phyloP scores from a whole-genome alignment of 2,113 vertebrate genomes.

The Mesembrinibis cayennensis region DNA sequence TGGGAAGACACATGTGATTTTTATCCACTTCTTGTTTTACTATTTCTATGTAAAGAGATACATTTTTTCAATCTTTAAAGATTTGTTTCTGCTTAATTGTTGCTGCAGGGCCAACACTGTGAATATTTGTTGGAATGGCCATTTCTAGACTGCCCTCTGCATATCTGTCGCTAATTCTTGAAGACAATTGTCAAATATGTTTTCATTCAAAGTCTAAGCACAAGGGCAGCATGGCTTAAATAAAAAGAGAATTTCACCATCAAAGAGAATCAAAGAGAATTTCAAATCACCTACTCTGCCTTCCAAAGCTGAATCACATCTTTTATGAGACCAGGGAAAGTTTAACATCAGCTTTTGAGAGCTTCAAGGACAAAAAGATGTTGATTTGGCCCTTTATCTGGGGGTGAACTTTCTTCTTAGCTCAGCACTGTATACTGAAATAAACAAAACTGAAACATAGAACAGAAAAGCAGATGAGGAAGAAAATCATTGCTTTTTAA shows the following conservation, averaged over 20 bases:
- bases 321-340: not conserved
- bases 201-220: not conserved
- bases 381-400: not conserved
- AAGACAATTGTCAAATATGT: not conserved
- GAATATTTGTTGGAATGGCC: not conserved
- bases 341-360: not conserved
- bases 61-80: not conserved
- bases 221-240: not conserved
- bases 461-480: not conserved
- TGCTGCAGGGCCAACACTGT: not conserved
- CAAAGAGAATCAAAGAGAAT: slow-evolving; percentile 52
- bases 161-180: not conserved
- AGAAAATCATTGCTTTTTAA: slow-evolving; percentile 30
- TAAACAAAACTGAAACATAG: slow-evolving; percentile 9
- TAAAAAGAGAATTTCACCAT: slow-evolving; percentile 11
- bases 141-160: not conserved
- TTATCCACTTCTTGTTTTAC: not conserved
- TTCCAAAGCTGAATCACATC: not conserved
- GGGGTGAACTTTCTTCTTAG: not conserved
- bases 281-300: not conserved
- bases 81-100: not conserved
- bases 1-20: not conserved
- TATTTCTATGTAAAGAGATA: not conserved
- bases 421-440: slow-evolving; percentile 6
- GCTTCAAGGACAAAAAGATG: slow-evolving; percentile 5